These are phyloP conservation scores for Rhinella marina DNA, from an alignment of 2,797 vertebrate species.

Conservation along the genomic window DNA sequence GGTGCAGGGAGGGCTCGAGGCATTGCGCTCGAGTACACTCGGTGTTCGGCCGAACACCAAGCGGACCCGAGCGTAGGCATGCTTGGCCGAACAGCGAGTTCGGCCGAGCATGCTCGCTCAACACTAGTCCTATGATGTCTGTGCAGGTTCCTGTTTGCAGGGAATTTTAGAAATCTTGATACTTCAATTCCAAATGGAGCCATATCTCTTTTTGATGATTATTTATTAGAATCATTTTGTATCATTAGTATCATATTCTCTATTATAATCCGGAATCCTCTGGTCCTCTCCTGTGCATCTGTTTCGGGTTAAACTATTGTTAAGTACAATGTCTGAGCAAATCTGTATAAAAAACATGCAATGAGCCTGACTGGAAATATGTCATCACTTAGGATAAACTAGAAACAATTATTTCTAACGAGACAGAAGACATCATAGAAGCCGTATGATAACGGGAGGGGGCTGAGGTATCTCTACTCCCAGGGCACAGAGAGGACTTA, in stretches of 20 bases:
- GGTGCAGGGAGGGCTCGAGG: too few relatives aligned
- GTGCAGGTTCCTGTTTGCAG: not conserved
- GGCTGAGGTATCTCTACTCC: conserved; percentile 7
- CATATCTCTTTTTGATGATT: not conserved
- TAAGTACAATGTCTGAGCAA: not conserved
- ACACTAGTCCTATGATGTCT: not conserved
- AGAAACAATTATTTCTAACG: conserved; percentile 35
- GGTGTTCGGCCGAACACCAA: too few relatives aligned
- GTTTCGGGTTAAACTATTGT: conserved; percentile 22
- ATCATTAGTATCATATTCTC: not conserved
- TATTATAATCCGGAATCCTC: not conserved
- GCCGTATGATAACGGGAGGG: not conserved
- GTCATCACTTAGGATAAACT: conserved; percentile 46
- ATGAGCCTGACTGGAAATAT: conserved; percentile 23
- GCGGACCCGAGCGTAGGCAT: too few relatives aligned
- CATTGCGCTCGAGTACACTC: too few relatives aligned
- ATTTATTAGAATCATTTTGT: not conserved
- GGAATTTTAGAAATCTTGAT: not conserved
- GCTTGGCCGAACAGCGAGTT: too few relatives aligned
- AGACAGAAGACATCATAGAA: conserved; percentile 49
- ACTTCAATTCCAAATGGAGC: not conserved
- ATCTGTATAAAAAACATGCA: not conserved
- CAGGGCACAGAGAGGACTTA: conserved; percentile 16
- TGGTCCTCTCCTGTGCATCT: not conserved
- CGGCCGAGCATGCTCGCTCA: too few relatives aligned